Evolutionary conservation across 1,140 invertebrate genomes (phyloP).

Genomic region (Drosophila paulistorum): DNA sequence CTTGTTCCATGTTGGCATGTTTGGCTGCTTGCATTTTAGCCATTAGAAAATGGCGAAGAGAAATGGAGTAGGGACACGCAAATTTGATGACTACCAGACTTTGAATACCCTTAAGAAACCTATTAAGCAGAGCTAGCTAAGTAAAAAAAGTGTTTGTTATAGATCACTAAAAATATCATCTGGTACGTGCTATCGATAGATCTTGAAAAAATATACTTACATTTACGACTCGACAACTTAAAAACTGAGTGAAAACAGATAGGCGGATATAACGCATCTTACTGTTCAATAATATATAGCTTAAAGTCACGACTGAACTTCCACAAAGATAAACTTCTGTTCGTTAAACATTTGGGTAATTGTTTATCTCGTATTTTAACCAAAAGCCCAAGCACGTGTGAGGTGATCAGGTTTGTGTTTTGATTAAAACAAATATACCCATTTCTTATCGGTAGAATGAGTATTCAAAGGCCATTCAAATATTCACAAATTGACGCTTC

Average conservation of each 20-base stretch:
- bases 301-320: neutral
- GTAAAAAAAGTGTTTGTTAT: neutral
- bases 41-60: conserved; percentile 63
- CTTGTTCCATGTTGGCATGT: conserved; percentile 13
- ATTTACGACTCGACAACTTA: neutral
- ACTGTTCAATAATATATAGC: neutral
- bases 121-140: no score
- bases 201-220: no score
- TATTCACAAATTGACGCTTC: neutral
- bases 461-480: neutral
- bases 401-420: neutral
- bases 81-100: neutral
- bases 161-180: neutral
- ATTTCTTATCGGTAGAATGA: neutral
- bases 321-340: neutral
- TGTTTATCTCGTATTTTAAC: neutral
- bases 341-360: neutral
- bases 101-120: neutral
- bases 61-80: conserved; percentile 52
- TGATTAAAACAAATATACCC: neutral
- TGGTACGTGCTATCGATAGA: no score
- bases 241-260: neutral
- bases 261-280: neutral
- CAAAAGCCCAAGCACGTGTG: neutral
- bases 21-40: conserved; percentile 50